phyloP scores from a whole-genome alignment of 2,113 vertebrate genomes.

The Oryzias curvinotus region DNA sequence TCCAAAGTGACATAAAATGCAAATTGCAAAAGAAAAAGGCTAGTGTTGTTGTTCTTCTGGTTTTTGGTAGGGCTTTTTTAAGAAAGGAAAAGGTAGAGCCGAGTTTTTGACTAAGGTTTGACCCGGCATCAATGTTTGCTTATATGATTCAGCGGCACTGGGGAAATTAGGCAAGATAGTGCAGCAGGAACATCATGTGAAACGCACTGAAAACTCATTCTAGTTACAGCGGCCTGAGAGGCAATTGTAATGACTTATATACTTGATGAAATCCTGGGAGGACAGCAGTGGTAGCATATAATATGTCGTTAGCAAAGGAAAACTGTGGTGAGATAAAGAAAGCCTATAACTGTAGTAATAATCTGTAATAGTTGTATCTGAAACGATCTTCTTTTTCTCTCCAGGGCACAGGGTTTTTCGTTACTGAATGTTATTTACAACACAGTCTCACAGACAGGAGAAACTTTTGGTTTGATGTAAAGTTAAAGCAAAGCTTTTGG shows the following conservation, averaged over 20 bases:
- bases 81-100: slow-evolving; percentile 41
- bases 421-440: not conserved
- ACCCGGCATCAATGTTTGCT: slow-evolving; percentile 17
- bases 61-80: slow-evolving; percentile 11
- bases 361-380: slow-evolving; percentile 7
- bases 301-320: slow-evolving; percentile 21
- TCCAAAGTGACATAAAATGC: slow-evolving; percentile 40
- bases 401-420: not conserved
- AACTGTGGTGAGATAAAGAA: slow-evolving; percentile 12
- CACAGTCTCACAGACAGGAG: not conserved
- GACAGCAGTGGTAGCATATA: slow-evolving; percentile 8
- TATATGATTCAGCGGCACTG: slow-evolving; percentile 37
- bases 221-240: slow-evolving; percentile 41
- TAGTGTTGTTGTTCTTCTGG: slow-evolving; percentile 17
- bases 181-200: slow-evolving; percentile 33
- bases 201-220: slow-evolving; percentile 37
- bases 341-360: slow-evolving; percentile 9
- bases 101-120: slow-evolving; percentile 42
- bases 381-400: slow-evolving; percentile 7
- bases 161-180: slow-evolving; percentile 56
- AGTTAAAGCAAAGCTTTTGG: not conserved
- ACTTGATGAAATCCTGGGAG: slow-evolving; percentile 35
- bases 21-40: slow-evolving; percentile 16
- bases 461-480: not conserved
- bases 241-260: slow-evolving; percentile 32